A percentile compares a stretch with the other conserved stretches of the same genome.
These are phyloP conservation scores for Cremastinae sp. DNA, from an alignment of 2,888 invertebrate species.

Conservation along the genomic window DNA sequence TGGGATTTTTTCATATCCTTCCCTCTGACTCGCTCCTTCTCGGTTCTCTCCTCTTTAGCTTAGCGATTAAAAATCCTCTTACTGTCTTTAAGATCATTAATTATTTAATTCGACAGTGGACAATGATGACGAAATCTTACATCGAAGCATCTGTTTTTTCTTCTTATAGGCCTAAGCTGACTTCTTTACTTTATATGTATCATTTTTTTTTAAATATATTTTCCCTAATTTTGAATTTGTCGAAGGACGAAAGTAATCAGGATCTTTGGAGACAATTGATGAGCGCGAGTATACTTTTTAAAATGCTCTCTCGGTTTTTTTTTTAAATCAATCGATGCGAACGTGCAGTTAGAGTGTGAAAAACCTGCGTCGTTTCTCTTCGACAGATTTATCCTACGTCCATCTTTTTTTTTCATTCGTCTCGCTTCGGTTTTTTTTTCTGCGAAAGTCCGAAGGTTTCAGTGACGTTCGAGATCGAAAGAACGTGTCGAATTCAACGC, in stretches of 20 bases:
- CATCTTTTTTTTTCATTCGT: neutral
- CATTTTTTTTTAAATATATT: constrained; percentile 17
- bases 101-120: constrained; percentile 44
- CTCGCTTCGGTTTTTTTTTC: too few species aligned
- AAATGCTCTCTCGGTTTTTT: constrained; percentile 12
- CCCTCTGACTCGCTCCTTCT: constrained; percentile 13
- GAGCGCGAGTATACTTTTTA: constrained; percentile 24
- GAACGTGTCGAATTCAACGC: too few species aligned
- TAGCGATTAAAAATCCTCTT: constrained; percentile 34
- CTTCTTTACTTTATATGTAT: constrained; percentile 41
- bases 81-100: constrained; percentile 31
- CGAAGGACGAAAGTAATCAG: constrained; percentile 47
- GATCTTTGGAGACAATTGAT: constrained; percentile 39
- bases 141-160: constrained; percentile 53
- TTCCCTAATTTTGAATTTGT: constrained; percentile 25
- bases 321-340: constrained; percentile 34
- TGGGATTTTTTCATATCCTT: constrained; percentile 37
- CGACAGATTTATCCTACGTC: constrained; percentile 10
- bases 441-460: too few species aligned
- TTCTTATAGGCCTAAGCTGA: constrained; percentile 55
- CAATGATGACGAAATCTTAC: constrained; percentile 55
- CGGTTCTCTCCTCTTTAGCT: neutral
- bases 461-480: too few species aligned
- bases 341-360: constrained; percentile 27
- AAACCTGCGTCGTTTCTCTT: constrained; percentile 6